Evolutionary conservation across 1,140 invertebrate genomes (phyloP).

Genomic region (Scaptomyza graminum): DNA sequence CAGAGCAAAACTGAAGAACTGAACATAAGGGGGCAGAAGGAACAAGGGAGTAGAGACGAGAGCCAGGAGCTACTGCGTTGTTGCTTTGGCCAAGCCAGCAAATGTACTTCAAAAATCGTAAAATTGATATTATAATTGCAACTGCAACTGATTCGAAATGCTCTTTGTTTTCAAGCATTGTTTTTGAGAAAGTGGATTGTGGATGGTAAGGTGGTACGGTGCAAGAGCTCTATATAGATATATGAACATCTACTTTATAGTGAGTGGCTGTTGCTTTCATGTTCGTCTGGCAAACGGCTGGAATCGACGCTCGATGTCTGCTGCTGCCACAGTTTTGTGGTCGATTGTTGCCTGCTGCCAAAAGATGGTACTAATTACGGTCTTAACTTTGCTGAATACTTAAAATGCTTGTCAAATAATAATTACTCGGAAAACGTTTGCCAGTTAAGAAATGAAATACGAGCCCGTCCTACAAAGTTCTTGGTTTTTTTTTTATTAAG

Average conservation of each 20-base stretch:
- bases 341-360: constrained; percentile 14
- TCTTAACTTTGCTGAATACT: constrained; percentile 71
- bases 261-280: constrained; percentile 36
- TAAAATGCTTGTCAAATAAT: constrained; percentile 78
- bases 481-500: constrained; percentile 22
- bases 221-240: neutral
- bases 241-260: neutral
- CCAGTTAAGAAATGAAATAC: constrained; percentile 52
- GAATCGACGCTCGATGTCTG: constrained; percentile 22
- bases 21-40: neutral
- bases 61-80: constrained; percentile 9
- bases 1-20: too few relatives aligned
- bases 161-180: constrained; percentile 29
- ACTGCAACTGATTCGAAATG: constrained; percentile 70
- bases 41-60: neutral
- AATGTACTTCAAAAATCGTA: constrained; percentile 73
- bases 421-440: constrained; percentile 66
- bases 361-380: constrained; percentile 71
- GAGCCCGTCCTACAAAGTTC: constrained; percentile 29
- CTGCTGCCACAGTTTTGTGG: neutral
- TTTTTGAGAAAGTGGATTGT: neutral
- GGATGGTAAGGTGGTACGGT: too few relatives aligned
- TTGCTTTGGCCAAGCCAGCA: constrained; percentile 35
- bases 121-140: constrained; percentile 79
- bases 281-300: constrained; percentile 9